Base-by-base conservation (phyloP, 1,140 invertebrate genomes). In the Drosophila chauvacae region DNA sequence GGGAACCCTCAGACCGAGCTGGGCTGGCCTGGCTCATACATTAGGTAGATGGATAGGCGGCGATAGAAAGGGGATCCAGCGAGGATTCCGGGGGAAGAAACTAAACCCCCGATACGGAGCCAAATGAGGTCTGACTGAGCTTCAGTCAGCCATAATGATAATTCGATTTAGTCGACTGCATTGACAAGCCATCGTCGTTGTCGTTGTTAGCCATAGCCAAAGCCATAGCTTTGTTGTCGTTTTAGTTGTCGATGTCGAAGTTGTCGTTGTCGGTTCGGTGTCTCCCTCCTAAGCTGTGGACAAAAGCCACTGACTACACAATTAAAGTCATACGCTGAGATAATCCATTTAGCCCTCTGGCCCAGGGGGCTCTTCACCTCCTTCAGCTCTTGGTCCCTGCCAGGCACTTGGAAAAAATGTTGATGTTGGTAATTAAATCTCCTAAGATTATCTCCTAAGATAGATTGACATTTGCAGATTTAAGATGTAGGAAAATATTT, bases 141-240 rank as follows among this genome's bases (percentile, higher is more conserved):
- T 86, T 82, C 91, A 91, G 79, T 81, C 90, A 91, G 86, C 86
- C 90, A 92, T 91, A 91, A 91, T 92, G 84, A 91, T 92, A 88
- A 92, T 92, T 92, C 91, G 91, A 93, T 92, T 91, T 91, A 85
- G 59, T 76, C 66, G 73, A 86, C 83, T 87, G 76, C 82, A 78
- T 87, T 91, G 77, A 81, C 83, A 91, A 77, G 81, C 72, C 65
- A 76, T 72, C 71, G 86, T 78, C 42, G 59, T 68, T 56, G 26
- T 59, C 47, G 48, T 47, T 75, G 55, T 55, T 55, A 37, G 51
- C 51, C 33, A 55, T 53, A 53, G 18, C 51, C 51, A 37, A 18
- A 51, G 48, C 48, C 48, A 51, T 69, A 57, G 55, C 55, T 57
- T 57, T 39, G 39, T 50, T 69, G 41, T 39, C 30, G 26, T 51